These are phyloP conservation scores for Graptemys geographica DNA, from an alignment of 2,797 vertebrate species.

Conservation along the genomic window DNA sequence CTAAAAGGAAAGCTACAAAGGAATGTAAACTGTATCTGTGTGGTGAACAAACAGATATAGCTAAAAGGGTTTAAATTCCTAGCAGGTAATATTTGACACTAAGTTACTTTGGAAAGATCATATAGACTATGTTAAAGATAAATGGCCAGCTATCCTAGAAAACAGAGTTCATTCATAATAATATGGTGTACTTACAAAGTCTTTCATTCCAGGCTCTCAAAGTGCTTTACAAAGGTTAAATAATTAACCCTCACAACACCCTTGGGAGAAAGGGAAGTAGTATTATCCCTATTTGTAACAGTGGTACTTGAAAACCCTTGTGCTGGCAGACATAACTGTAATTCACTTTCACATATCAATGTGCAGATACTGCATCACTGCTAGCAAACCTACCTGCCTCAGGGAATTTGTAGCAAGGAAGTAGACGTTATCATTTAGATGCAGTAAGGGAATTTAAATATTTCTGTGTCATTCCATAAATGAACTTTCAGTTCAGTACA, in stretches of 20 bases:
- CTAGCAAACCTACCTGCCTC: background rate
- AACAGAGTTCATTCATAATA: background rate
- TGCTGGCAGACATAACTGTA: background rate
- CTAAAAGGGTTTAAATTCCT: background rate
- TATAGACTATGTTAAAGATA: background rate
- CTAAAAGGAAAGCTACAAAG: background rate
- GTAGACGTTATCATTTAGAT: rapidly evolving
- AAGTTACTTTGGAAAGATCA: background rate
- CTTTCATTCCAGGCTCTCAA: slow-evolving; percentile 30
- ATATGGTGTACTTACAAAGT: background rate
- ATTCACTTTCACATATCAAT: background rate
- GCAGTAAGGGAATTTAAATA: background rate
- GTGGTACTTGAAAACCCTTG: slow-evolving; percentile 20
- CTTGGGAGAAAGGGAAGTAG: background rate
- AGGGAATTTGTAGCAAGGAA: background rate
- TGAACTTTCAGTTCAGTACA: rapidly evolving
- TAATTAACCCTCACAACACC: slow-evolving; percentile 53
- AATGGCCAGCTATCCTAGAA: slow-evolving; percentile 9
- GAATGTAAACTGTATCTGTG: background rate
- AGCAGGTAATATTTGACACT: background rate
- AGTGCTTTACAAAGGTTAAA: slow-evolving; percentile 63
- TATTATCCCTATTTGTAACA: slow-evolving; percentile 43
- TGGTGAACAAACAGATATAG: background rate
- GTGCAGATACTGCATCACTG: background rate
- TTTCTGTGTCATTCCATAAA: background rate